Evolutionary conservation across 2,113 vertebrate species (phyloP).

Genomic region (Paradisaea rubra): DNA sequence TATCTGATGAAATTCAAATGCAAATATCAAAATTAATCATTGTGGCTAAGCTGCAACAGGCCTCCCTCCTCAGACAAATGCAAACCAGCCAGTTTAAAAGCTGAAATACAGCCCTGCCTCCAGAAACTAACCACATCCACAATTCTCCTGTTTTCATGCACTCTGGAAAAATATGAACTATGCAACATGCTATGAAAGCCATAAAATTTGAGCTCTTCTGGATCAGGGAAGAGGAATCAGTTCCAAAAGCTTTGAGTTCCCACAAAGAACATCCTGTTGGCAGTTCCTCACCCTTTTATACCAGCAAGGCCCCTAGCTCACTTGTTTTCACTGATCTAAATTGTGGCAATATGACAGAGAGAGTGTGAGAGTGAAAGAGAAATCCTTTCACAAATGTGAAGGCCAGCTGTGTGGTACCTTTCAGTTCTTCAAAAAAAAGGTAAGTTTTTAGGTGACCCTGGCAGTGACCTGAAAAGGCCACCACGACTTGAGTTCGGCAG

Average conservation of each 20-base stretch:
- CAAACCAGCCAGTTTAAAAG: neutral
- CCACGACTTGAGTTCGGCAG: neutral
- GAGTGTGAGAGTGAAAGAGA: neutral
- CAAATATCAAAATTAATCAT: neutral
- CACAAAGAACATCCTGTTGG: slow-evolving; percentile 41
- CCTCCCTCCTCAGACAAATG: neutral
- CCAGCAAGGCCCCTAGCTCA: slow-evolving; percentile 8
- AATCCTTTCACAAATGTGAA: neutral
- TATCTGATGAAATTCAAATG: neutral
- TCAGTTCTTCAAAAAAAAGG: neutral
- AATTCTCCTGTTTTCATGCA: neutral
- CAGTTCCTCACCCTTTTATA: slow-evolving; percentile 21
- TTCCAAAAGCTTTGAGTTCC: slow-evolving; percentile 47
- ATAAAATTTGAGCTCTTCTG: slow-evolving; percentile 59
- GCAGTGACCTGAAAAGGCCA: neutral
- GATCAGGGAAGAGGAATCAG: slow-evolving; percentile 1
- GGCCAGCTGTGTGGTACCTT: neutral
- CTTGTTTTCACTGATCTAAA: slow-evolving; percentile 20
- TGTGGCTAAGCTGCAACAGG: neutral
- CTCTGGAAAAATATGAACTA: slow-evolving; percentile 29
- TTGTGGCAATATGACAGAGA: neutral
- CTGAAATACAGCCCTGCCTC: neutral
- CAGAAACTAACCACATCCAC: neutral
- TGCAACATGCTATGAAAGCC: slow-evolving; percentile 19
- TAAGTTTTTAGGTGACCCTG: neutral